Percentiles rank a stretch among this genome's conserved stretches.
phyloP scores from a whole-genome alignment of 2,113 vertebrate genomes.

The Pyrgilauda ruficollis region DNA sequence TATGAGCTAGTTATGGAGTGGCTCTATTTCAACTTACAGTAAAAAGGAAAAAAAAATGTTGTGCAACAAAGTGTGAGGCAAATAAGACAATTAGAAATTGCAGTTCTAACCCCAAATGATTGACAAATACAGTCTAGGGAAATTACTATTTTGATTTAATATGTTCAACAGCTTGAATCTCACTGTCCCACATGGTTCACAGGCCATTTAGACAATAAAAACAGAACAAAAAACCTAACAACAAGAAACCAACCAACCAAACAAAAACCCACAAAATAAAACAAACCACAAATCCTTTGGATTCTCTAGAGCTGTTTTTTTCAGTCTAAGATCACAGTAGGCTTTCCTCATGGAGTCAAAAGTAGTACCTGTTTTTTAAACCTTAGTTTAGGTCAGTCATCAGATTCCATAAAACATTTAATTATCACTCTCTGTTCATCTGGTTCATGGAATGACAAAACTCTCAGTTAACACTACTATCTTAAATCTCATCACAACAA shows the following conservation, averaged over 20 bases:
- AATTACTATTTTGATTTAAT: background rate
- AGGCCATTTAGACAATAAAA: background rate
- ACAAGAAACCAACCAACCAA: background rate
- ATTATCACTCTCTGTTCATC: background rate
- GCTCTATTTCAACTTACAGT: background rate
- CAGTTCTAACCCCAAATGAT: background rate
- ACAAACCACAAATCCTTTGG: background rate
- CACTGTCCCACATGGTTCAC: background rate
- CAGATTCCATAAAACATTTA: background rate
- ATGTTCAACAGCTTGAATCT: background rate
- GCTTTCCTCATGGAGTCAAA: background rate
- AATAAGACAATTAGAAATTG: background rate
- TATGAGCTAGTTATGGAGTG: rapidly evolving
- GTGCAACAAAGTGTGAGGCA: background rate
- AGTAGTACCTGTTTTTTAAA: background rate
- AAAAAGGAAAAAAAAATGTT: background rate
- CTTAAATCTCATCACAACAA: background rate
- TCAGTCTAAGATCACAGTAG: background rate
- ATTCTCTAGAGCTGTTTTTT: background rate
- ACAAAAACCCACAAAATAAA: background rate
- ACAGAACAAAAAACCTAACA: rapidly evolving
- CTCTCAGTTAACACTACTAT: background rate
- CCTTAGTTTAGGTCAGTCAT: background rate
- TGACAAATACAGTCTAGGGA: background rate
- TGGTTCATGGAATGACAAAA: background rate